These are phyloP conservation scores for Dynastes hyllus DNA, from an alignment of 2,888 invertebrate species.

Conservation along the genomic window DNA sequence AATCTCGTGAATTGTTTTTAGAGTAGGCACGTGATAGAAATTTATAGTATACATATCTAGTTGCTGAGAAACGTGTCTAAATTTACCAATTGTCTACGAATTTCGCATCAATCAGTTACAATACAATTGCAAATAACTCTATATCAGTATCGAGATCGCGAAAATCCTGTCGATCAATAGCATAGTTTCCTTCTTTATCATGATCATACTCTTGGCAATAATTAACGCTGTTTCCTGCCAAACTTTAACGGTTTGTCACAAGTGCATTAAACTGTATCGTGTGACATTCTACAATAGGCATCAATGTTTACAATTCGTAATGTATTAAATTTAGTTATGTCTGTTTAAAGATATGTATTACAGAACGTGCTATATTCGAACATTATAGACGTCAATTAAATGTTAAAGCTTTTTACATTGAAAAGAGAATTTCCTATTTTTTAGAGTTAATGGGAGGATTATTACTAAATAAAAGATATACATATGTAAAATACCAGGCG, in stretches of 20 bases:
- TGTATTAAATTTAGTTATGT: too few relatives aligned
- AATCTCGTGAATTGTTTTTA: conserved; percentile 48
- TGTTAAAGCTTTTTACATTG: too few relatives aligned
- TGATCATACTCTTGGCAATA: conserved; percentile 38
- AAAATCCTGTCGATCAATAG: neutral
- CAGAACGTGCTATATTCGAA: too few relatives aligned
- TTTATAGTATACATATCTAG: conserved; percentile 11
- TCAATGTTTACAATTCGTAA: too few relatives aligned
- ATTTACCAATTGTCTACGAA: conserved; percentile 29
- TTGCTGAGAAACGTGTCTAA: conserved; percentile 35
- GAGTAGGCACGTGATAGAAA: conserved; percentile 45
- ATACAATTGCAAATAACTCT: neutral
- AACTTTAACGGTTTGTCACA: conserved; percentile 26
- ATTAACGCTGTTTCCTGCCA: conserved; percentile 2
- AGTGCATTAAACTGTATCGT: conserved; percentile 4
- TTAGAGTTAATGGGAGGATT: too few relatives aligned
- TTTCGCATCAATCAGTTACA: conserved; percentile 7
- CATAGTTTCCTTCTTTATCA: conserved; percentile 1
- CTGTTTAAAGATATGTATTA: too few relatives aligned
- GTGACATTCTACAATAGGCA: too few relatives aligned
- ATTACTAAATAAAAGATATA: too few relatives aligned
- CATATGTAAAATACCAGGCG: too few relatives aligned
- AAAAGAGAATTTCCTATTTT: too few relatives aligned
- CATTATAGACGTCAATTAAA: too few relatives aligned
- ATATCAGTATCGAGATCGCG: neutral